Evolutionary conservation across 2,888 invertebrate species (phyloP).

Genomic region (Drosophila siamana): DNA sequence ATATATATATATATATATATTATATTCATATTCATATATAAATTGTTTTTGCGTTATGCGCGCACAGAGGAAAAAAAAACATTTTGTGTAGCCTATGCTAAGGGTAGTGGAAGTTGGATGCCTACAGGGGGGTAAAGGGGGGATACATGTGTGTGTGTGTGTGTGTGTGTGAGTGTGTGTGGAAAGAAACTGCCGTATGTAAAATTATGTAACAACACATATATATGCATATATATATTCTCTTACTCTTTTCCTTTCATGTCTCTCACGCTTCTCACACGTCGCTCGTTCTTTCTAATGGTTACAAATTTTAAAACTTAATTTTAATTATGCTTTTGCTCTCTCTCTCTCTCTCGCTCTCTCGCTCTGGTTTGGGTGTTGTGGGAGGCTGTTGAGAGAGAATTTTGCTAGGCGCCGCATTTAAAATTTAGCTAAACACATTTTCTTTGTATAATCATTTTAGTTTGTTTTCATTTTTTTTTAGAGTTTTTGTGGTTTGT

Average conservation of each 20-base stretch:
- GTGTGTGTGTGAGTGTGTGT: not conserved
- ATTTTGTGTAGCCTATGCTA: conserved; percentile 46
- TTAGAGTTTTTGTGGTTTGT: conserved; percentile 3
- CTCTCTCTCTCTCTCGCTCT: not conserved
- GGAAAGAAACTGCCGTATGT: conserved; percentile 34
- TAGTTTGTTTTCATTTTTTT: not conserved
- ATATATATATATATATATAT: conserved; percentile 9
- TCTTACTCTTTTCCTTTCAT: conserved; percentile 13
- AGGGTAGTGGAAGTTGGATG: not conserved
- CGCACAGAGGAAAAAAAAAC: conserved; percentile 22
- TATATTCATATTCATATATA: conserved; percentile 12
- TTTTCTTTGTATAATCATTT: conserved; percentile 12
- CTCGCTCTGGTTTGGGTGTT: not conserved
- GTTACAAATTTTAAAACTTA: conserved; percentile 48
- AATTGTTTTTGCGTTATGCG: conserved; percentile 36
- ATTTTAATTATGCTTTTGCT: conserved; percentile 27
- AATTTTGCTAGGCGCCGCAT: conserved; percentile 45
- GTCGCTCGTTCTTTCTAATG: conserved; percentile 8
- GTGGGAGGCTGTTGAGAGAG: conserved; percentile 18
- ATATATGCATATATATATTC: conserved; percentile 5
- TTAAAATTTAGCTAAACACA: conserved; percentile 49
- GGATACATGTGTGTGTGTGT: conserved; percentile 2
- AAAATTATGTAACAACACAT: conserved; percentile 64
- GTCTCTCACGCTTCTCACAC: conserved; percentile 14
- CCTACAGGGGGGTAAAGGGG: not conserved